These are phyloP conservation scores for Tricholaema leucomelas DNA, from an alignment of 2,113 vertebrate species.

Conservation along the genomic window DNA sequence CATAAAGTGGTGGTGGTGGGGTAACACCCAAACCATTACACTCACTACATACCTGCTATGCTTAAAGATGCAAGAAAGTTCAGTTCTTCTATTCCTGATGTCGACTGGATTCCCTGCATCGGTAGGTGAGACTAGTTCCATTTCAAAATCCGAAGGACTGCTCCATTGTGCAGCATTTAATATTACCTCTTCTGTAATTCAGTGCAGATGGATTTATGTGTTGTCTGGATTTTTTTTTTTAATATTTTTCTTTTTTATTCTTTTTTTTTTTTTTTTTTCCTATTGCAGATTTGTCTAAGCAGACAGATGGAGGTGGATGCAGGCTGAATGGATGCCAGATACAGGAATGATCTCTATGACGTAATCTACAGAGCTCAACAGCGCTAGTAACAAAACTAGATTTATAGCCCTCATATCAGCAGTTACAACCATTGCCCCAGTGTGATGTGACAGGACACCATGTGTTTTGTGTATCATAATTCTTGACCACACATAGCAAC, in stretches of 20 bases:
- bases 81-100: neutral
- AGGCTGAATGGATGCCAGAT: neutral
- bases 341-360: neutral
- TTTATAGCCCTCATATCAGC: neutral
- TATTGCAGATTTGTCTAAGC: neutral
- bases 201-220: neutral
- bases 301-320: neutral
- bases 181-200: neutral
- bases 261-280: neutral
- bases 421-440: neutral
- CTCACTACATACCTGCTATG: neutral
- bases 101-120: neutral
- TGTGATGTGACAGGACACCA: neutral
- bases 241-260: too few relatives aligned
- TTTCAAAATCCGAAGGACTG: neutral
- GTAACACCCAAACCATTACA: neutral
- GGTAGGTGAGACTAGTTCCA: neutral
- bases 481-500: neutral
- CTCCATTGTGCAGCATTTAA: neutral
- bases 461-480: neutral
- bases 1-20: too few relatives aligned
- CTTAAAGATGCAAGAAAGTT: neutral
- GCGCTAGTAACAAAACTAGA: neutral
- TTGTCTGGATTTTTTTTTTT: neutral
- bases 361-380: neutral